Percentiles rank a stretch among this genome's conserved stretches.
Conservation (phyloP, 2,113 vertebrate species). For the Corynorhinus townsendii region DNA sequence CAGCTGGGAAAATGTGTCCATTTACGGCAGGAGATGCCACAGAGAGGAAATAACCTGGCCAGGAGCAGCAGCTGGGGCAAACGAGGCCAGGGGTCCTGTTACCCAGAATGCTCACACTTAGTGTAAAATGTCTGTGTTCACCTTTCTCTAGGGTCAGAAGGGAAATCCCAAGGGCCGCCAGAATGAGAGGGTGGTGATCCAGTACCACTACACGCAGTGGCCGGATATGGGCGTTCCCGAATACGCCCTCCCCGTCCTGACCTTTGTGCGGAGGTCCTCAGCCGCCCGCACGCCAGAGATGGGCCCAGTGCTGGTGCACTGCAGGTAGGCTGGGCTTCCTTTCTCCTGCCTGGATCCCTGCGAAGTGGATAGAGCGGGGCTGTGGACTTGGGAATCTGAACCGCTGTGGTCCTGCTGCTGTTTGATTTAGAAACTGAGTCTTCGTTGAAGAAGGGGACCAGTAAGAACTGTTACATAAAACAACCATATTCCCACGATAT, state of each 20-base stretch:
- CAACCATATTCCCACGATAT: neutral
- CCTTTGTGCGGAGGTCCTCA: slow-evolving; percentile 95
- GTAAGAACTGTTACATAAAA: neutral
- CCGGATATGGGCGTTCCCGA: slow-evolving; percentile 99
- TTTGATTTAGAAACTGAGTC: neutral
- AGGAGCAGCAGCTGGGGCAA: neutral
- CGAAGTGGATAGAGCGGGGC: neutral
- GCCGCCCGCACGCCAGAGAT: slow-evolving; percentile 85
- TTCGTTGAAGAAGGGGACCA: neutral
- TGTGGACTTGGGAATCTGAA: neutral
- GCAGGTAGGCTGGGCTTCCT: slow-evolving; percentile 84
- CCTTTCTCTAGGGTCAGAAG: slow-evolving; percentile 86
- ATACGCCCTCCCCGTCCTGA: slow-evolving; percentile 96
- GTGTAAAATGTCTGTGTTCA: neutral
- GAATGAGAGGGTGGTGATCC: slow-evolving; percentile 90
- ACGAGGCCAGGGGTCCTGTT: neutral
- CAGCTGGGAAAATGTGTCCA: neutral
- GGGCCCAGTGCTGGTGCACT: slow-evolving; percentile 97
- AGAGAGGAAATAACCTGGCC: neutral
- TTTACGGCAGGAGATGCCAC: neutral
- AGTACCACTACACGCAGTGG: slow-evolving; percentile 99
- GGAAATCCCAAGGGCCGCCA: slow-evolving; percentile 90
- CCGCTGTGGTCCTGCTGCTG: rapidly evolving
- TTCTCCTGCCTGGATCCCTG: rapidly evolving
- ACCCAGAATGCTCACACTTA: neutral